phyloP scores from a whole-genome alignment of 2,113 vertebrate genomes.

The Petrocephalus microphthalmus region DNA sequence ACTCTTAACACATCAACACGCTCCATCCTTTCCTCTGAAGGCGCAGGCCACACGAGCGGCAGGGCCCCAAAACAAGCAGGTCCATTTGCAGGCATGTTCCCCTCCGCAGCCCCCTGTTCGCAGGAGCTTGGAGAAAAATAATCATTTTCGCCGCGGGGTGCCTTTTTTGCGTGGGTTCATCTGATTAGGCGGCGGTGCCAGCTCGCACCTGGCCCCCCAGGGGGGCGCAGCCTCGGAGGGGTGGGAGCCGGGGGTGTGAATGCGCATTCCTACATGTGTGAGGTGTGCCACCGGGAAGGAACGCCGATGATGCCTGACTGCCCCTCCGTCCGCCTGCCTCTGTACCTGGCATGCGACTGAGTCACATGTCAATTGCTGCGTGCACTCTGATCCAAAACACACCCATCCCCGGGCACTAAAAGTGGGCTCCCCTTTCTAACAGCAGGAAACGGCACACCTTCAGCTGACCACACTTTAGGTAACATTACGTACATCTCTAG shows the following conservation, averaged over 20 bases:
- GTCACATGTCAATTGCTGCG: background rate
- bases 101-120: slow-evolving; percentile 9
- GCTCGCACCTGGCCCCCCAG: slow-evolving; percentile 16
- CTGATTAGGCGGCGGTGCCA: slow-evolving; percentile 13
- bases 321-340: background rate
- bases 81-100: slow-evolving; percentile 13
- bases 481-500: background rate
- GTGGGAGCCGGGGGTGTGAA: slow-evolving; percentile 5
- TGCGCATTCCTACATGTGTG: background rate
- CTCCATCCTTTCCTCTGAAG: background rate
- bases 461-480: background rate
- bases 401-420: background rate
- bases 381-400: background rate
- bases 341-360: background rate
- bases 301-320: background rate
- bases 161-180: slow-evolving; percentile 15
- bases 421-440: background rate
- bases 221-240: background rate
- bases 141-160: slow-evolving; percentile 11
- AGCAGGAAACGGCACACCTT: background rate
- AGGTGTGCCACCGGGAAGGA: background rate
- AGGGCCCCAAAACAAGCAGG: background rate
- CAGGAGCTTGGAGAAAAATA: slow-evolving; percentile 16
- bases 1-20: background rate
- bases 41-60: background rate